These are phyloP conservation scores for Drosophila recens DNA, from an alignment of 2,888 invertebrate genomes.

Conservation along the genomic window DNA sequence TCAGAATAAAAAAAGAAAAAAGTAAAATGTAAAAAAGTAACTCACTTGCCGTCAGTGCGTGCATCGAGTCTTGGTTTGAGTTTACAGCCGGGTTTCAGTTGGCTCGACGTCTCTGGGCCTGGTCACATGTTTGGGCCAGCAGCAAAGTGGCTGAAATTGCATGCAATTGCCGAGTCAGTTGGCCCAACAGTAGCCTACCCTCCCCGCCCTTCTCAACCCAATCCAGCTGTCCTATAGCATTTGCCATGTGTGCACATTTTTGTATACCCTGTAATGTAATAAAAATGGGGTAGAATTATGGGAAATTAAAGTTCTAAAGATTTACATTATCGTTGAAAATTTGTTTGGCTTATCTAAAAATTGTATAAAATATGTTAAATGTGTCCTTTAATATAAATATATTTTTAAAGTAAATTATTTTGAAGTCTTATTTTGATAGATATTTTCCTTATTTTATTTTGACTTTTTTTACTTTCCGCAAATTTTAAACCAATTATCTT, in stretches of 20 bases:
- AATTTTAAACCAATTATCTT: too few species aligned
- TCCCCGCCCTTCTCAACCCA: not conserved
- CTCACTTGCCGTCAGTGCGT: conserved; percentile 55
- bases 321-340: too few species aligned
- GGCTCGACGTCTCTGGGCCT: conserved; percentile 18
- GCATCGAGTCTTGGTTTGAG: conserved; percentile 38
- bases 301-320: too few species aligned
- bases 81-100: conserved; percentile 22
- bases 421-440: not conserved
- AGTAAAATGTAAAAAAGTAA: conserved; percentile 10
- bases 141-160: conserved; percentile 61
- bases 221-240: conserved; percentile 22
- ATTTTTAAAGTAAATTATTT: too few species aligned
- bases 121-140: conserved; percentile 56
- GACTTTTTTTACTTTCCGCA: too few species aligned
- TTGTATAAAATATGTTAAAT: too few species aligned
- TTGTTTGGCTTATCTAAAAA: too few species aligned
- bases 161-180: conserved; percentile 63
- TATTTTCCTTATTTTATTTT: not conserved
- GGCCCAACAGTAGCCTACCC: conserved; percentile 24
- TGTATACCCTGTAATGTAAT: conserved; percentile 9
- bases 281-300: too few species aligned
- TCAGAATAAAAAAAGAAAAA: conserved; percentile 13
- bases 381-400: too few species aligned
- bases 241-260: conserved; percentile 55